Evolutionary conservation across 23 tunicate genomes (phyloP), one percentile per base, ranked within the genome.

Genomic region (Phallusia fumigata): DNA sequence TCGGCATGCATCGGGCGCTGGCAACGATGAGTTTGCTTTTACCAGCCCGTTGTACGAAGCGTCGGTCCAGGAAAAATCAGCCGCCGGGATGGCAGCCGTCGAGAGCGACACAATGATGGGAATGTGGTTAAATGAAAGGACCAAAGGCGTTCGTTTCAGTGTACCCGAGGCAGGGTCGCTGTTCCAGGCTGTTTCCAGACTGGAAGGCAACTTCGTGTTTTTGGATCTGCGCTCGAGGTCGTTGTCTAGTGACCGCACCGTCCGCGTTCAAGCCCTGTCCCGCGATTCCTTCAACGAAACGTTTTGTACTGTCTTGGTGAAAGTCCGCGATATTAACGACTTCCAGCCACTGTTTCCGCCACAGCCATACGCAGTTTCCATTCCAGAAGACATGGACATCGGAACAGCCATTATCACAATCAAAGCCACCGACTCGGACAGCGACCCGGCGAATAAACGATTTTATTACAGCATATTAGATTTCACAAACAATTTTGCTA

Each of bases 381-480:
- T 89, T 45, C 74, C 76, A 26, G 94, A 89, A 64, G 78, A 89
- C 47, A 89, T 79, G n/a, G 52, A 31, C 32, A 76, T 89, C 16
- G 94, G 94, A 24, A 35, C 94, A 19, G 74, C 85, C 36, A 84
- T 89, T 24, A 58, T 82, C 34, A 18, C 31, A 15, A 82, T 84
- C 0, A 32, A 73, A 53, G 94, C 94, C 28, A 79, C 85, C 32
- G 94, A 89, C 80, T 82, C 86, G 15, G 94, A 89, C 81, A 53
- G 82, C 28, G 82, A 84, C 35, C 72, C 77, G 35, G 82, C 75
- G 5, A 89, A 89, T 65, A 80, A 73, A 35, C 77, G 86, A 12
- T 84, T 84, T 35, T 89, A 89, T 40, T 89, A 89, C 82, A 78
- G 83, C 52, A 36, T 89, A 2, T 45, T 77, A 2, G 75, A 74